Evolutionary conservation across 2,888 invertebrate species (phyloP).

Genomic region (Bedellia somnulentella): DNA sequence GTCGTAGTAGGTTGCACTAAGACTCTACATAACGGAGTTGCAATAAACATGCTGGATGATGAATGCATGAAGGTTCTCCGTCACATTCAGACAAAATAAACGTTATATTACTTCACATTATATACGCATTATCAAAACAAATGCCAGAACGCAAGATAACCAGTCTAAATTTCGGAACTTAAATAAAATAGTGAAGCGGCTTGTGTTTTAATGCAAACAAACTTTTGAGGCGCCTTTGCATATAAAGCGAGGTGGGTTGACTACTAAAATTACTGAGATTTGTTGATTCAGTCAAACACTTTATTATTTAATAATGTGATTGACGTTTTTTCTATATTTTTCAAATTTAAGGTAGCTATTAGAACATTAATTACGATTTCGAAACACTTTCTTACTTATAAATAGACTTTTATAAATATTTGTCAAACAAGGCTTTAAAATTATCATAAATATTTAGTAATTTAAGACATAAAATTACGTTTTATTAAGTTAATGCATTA

Average conservation of each 20-base stretch:
- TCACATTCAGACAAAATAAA: conserved; percentile 19
- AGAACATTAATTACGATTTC: too few species aligned
- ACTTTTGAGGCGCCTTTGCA: conserved; percentile 62
- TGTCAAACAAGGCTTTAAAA: too few species aligned
- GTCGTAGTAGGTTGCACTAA: conserved; percentile 32
- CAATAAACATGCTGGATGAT: conserved; percentile 36
- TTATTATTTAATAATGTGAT: too few species aligned
- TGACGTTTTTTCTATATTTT: too few species aligned
- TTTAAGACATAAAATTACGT: too few species aligned
- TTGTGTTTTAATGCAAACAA: conserved; percentile 63
- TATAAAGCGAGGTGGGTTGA: conserved; percentile 62
- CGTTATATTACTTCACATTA: conserved; percentile 12
- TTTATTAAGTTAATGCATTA: too few species aligned
- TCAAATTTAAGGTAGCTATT: too few species aligned
- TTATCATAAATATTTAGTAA: too few species aligned
- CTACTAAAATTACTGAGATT: conserved; percentile 56
- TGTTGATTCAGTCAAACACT: conserved; percentile 45
- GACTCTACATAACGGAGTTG: conserved; percentile 20
- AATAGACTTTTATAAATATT: too few species aligned
- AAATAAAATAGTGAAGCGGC: conserved; percentile 61
- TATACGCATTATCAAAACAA: conserved; percentile 27
- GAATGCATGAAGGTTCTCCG: conserved; percentile 29
- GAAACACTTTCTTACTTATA: too few species aligned
- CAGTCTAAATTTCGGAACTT: conserved; percentile 54
- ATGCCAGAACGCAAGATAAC: conserved; percentile 61